Evolutionary conservation across 1,140 invertebrate genomes (phyloP), one percentile per base, ranked within the genome.

Genomic region (Belonocnema kinseyi): DNA sequence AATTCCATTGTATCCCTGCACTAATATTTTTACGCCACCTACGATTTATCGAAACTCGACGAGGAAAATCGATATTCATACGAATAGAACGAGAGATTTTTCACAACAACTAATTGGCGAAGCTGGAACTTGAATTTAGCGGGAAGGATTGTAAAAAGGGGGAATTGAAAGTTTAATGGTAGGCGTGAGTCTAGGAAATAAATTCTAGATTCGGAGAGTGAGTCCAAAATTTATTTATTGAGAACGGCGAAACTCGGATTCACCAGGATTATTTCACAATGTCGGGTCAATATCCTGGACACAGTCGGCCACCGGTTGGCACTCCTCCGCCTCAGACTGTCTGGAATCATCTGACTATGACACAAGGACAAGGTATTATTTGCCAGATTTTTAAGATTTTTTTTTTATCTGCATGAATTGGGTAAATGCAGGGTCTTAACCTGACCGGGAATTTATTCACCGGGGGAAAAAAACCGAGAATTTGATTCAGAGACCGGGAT

Each of bases 201-300:
- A 26, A 66, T 66, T 66, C 33, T 26, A 66, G 14, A 66, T 33
- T 40, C 14, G n/a, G 40, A 66, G 26, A 14, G 33, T 66, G n/a
- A 66, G 40, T 46, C 7, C 7, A 66, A 26, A 0, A 40, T 46
- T 66, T 66, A 66, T 66, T 66, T 40, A 66, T 16, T 66, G 61
- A 8, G 0, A 40, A 66, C 10, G n/a, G 12, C 12, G 33, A 66
- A 66, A 56, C 8, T 19, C n/a, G 54, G n/a, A 16, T 66, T 14
- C 40, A 40, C 16, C 77, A 82, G 51, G 81, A 85, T 72, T 80
- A 85, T 72, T 80, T 85, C 84, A 83, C 88, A 46, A 91, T 90
- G 90, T 90, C 90, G 77, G 89, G 90, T 33, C 90, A 91, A 78
- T 91, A 91, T 84, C 90, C 90, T 50, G 90, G 90, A 80, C 90